phyloP scores from a whole-genome alignment of 2,113 vertebrate genomes.

The Pteropus alecto region DNA sequence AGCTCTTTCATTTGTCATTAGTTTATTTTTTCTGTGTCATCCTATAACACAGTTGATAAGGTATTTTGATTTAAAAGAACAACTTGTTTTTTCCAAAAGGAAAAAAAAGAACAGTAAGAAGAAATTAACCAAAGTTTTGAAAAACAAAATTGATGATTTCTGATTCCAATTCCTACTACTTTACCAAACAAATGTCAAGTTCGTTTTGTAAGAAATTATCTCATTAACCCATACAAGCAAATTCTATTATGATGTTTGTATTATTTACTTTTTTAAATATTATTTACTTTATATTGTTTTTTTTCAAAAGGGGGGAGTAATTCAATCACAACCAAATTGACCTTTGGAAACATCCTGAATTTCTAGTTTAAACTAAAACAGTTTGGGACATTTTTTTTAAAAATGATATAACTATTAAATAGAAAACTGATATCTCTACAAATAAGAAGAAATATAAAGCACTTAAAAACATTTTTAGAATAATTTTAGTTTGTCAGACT shows the following conservation, averaged over 20 bases:
- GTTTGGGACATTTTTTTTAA: not conserved
- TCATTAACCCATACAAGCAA: not conserved
- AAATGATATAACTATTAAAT: not conserved
- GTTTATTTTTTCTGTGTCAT: not conserved
- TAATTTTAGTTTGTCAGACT: not conserved
- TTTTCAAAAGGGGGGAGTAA: not conserved
- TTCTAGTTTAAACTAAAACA: not conserved
- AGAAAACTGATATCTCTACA: not conserved
- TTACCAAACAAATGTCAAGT: not conserved
- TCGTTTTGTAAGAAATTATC: not conserved
- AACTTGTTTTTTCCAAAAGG: not conserved
- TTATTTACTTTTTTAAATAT: not conserved
- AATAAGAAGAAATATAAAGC: not conserved
- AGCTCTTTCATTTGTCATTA: not conserved
- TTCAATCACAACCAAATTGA: not conserved
- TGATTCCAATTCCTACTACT: not conserved
- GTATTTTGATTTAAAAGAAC: not conserved
- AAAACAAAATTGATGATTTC: conserved; percentile 21
- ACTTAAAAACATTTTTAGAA: not conserved
- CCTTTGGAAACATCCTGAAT: not conserved
- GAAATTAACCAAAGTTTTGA: not conserved
- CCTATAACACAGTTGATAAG: not conserved
- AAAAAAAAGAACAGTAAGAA: not conserved
- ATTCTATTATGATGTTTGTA: not conserved
- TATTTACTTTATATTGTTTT: not conserved